Percentiles rank a stretch among this genome's conserved stretches.
These are phyloP conservation scores for Metaphire vulgaris DNA, from an alignment of 1,140 invertebrate species.

Conservation along the genomic window DNA sequence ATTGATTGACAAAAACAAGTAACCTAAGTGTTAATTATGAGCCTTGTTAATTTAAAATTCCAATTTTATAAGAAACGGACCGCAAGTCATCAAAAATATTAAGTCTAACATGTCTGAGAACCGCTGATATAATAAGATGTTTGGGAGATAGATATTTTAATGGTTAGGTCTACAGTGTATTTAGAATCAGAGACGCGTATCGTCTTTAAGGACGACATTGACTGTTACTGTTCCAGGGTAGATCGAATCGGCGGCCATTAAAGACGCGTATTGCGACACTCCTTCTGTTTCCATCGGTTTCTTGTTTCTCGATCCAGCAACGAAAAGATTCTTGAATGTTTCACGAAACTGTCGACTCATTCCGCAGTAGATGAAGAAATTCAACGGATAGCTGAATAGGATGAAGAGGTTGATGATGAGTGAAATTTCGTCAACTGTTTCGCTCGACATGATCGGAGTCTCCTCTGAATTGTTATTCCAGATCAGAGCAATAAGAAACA, in stretches of 20 bases:
- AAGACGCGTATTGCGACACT: neutral
- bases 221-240: too few species aligned
- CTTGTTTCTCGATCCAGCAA: neutral
- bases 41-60: too few species aligned
- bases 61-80: too few species aligned
- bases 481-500: constrained; percentile 23
- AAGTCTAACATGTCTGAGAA: too few species aligned
- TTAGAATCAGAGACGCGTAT: too few species aligned
- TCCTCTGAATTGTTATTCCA: constrained; percentile 1
- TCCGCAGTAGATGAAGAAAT: neutral
- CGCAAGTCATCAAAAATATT: too few species aligned
- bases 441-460: neutral
- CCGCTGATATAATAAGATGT: too few species aligned
- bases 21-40: too few species aligned
- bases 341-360: neutral
- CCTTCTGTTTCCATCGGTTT: neutral
- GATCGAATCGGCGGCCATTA: neutral
- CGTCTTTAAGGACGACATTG: too few species aligned
- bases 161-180: too few species aligned
- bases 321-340: neutral
- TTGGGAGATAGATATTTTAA: too few species aligned
- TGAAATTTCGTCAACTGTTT: neutral
- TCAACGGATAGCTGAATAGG: neutral
- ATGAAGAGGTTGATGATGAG: constrained; percentile 1
- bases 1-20: too few species aligned